These are phyloP conservation scores for Philhelius pedissequus DNA, from an alignment of 2,888 invertebrate genomes.

Conservation along the genomic window DNA sequence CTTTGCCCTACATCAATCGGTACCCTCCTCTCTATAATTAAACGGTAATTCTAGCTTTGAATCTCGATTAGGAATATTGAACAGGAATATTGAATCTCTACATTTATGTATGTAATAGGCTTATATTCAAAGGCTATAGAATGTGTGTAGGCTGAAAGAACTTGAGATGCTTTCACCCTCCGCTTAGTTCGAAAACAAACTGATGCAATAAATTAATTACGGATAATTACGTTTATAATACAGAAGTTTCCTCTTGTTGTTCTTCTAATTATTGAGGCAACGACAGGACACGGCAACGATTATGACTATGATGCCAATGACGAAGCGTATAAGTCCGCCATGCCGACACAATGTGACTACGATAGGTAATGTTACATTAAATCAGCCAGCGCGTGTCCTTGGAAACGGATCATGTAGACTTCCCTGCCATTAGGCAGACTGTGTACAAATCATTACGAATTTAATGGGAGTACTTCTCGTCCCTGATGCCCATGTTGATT, in stretches of 20 bases:
- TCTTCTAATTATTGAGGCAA: no score
- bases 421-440: constrained; percentile 17
- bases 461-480: constrained; percentile 35
- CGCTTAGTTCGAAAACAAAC: not conserved
- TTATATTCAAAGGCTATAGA: no score
- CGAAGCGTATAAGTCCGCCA: not conserved
- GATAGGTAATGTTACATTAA: not conserved
- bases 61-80: constrained; percentile 28
- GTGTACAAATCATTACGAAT: constrained; percentile 29
- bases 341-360: not conserved
- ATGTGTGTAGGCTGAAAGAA: not conserved
- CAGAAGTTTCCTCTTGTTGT: constrained; percentile 17
- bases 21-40: constrained; percentile 11
- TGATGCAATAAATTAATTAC: constrained; percentile 25
- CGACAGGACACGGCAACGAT: not conserved
- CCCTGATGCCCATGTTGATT: constrained; percentile 11
- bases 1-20: not conserved
- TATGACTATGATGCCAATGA: not conserved
- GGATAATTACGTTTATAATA: constrained; percentile 15
- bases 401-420: constrained; percentile 9
- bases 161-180: not conserved
- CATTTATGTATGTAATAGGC: not conserved
- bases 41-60: constrained; percentile 9
- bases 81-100: constrained; percentile 1
- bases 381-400: not conserved